phyloP scores from a whole-genome alignment of 2,113 vertebrate genomes.

The Formicarius rufipectus region DNA sequence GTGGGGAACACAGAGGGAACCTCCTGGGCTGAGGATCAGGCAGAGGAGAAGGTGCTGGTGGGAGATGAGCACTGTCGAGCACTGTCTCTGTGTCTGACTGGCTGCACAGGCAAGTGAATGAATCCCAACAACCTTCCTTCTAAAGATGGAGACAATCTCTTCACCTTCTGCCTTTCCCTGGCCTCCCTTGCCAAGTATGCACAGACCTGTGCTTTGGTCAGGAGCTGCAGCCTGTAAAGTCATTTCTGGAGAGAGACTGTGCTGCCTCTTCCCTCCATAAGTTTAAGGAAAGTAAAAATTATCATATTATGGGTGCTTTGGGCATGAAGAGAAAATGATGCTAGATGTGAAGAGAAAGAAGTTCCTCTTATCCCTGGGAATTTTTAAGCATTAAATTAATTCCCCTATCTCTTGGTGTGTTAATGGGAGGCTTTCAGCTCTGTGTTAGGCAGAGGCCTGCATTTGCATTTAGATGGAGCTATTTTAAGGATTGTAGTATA shows the following conservation, averaged over 20 bases:
- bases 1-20: background rate
- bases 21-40: background rate
- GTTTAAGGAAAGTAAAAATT: conserved; percentile 74
- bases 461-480: conserved; percentile 86
- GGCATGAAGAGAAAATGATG: conserved; percentile 73
- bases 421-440: conserved; percentile 76
- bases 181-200: background rate
- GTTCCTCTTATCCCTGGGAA: conserved; percentile 70
- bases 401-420: conserved; percentile 72
- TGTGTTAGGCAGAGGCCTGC: conserved; percentile 62
- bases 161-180: conserved; percentile 21
- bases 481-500: conserved; percentile 63
- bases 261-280: conserved; percentile 60
- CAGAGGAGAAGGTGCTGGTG: background rate
- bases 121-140: background rate
- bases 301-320: conserved; percentile 68
- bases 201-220: conserved; percentile 52
- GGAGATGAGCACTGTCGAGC: background rate
- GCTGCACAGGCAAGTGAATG: background rate
- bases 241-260: conserved; percentile 60
- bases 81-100: background rate
- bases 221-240: conserved; percentile 17
- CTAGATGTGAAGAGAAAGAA: conserved; percentile 58
- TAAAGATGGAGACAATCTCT: background rate
- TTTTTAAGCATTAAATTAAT: conserved; percentile 79